A percentile compares a stretch with the other conserved stretches of the same genome.
phyloP scores from a whole-genome alignment of 2,113 vertebrate species.

The Proteles cristata region DNA sequence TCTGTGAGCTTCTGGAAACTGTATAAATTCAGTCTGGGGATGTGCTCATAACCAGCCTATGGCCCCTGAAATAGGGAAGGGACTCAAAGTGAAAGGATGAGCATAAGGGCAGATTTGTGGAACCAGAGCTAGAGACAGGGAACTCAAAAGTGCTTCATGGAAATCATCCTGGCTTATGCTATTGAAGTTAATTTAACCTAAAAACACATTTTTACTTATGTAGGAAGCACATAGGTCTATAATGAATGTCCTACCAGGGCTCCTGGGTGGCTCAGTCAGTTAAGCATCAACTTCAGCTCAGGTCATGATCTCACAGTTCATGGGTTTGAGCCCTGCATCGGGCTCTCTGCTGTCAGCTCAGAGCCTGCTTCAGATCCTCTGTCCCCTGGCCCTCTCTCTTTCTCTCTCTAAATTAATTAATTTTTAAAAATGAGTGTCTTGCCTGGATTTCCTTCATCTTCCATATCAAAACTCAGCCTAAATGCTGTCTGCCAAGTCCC shows the following conservation, averaged over 20 bases:
- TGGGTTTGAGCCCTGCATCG: too few species aligned
- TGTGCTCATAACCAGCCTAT: background rate
- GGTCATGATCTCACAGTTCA: too few species aligned
- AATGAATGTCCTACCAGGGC: background rate
- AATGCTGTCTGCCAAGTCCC: background rate
- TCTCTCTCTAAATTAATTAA: too few species aligned
- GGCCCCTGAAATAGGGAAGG: background rate
- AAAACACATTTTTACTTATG: background rate
- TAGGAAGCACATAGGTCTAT: background rate
- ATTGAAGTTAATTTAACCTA: background rate
- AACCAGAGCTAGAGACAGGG: background rate
- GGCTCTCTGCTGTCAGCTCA: too few species aligned
- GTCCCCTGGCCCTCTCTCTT: too few species aligned
- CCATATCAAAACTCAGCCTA: background rate
- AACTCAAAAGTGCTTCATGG: background rate
- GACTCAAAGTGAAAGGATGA: too few species aligned
- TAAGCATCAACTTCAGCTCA: too few species aligned
- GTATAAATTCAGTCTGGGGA: background rate
- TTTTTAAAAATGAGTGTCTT: background rate
- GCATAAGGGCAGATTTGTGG: background rate
- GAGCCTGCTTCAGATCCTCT: too few species aligned
- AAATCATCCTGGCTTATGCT: background rate
- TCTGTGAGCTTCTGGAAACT: background rate
- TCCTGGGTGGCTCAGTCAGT: too few species aligned
- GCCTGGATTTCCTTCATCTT: background rate